These are phyloP conservation scores for Coptotermes formosanus DNA, from an alignment of 1,140 invertebrate species.

Conservation along the genomic window DNA sequence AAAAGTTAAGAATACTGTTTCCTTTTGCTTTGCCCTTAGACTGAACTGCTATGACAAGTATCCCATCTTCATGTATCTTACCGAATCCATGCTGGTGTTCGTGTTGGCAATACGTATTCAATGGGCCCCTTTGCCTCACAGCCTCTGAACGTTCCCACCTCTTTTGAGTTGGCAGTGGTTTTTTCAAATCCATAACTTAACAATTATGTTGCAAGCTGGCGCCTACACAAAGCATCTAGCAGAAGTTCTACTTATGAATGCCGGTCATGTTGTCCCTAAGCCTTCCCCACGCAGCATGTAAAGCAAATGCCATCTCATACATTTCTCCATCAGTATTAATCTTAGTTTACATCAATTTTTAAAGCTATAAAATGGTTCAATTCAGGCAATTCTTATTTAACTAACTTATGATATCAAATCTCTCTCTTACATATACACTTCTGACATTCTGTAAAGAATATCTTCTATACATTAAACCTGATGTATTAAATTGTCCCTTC, in stretches of 20 bases:
- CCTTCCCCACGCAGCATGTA: slow-evolving; percentile 19
- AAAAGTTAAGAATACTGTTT: slow-evolving; percentile 25
- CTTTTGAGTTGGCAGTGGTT: slow-evolving; percentile 22
- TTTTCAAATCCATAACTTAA: slow-evolving; percentile 13
- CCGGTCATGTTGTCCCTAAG: neutral
- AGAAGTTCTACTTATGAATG: slow-evolving; percentile 21
- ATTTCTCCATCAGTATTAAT: slow-evolving; percentile 27
- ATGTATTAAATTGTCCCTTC: too few relatives aligned
- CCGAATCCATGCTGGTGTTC: neutral
- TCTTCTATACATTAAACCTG: too few relatives aligned
- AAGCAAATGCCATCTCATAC: neutral
- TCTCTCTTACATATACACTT: too few relatives aligned
- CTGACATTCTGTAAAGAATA: too few relatives aligned
- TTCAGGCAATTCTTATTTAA: slow-evolving; percentile 8
- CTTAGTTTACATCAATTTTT: slow-evolving; percentile 25
- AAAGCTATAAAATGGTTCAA: slow-evolving; percentile 33
- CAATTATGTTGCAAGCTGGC: neutral
- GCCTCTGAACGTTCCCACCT: slow-evolving; percentile 19
- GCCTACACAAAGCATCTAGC: slow-evolving; percentile 10
- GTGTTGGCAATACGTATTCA: neutral
- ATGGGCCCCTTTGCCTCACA: slow-evolving; percentile 25
- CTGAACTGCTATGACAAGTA: neutral
- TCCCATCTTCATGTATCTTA: neutral
- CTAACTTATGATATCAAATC: too few relatives aligned
- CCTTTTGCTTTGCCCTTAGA: neutral